Evolutionary conservation across 1,140 invertebrate genomes (phyloP), one percentile per base, ranked within the genome.

Genomic region (Melipona quadrifasciata): DNA sequence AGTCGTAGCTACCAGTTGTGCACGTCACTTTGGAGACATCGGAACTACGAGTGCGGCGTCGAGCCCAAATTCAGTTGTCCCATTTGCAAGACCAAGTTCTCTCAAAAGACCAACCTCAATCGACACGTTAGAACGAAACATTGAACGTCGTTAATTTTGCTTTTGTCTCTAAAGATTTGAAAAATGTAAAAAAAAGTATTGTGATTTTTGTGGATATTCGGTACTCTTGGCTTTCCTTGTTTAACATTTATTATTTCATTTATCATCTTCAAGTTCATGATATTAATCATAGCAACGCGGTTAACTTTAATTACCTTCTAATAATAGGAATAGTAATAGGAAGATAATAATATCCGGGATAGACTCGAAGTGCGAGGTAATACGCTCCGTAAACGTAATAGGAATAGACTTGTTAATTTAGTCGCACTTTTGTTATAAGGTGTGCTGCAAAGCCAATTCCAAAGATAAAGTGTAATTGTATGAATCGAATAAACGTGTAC

Each of bases 1-100:
- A 92, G 93, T 24, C 93, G 95, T 47, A 91, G 89, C 21, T 96
- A 95, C 80, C 93, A 93, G 0, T 94, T 95, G 27, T 95, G 95
- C 70, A 95, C 95, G 1, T 95, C 94, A 1, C 84, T 96, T 0
- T 93, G 92, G 91, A 91, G 96, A 61, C 96, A 96, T 84, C 92
- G 95, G 74, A 93, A 95, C 68, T 96, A 96, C 73, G 95, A 96
- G 82, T 96, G 96, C 85, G 95, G 95, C 4, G 93, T 95, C 31
- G 95, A 95, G 68, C 95, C 95, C 0, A 93, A 95, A 78, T 96
- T 96, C 87, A 85, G 85, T 3, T 96, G 95, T 84, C 86, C 89
- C n/a, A 82, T 93, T 19, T 95, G 95, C 67, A 90, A 89, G 12
- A 91, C 90, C 24, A 93, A 90, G 39, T 95, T 95, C 70, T 91